Base-by-base conservation (phyloP, 2,797 vertebrate genomes). In the Poeciliopsis paucimaculata region DNA sequence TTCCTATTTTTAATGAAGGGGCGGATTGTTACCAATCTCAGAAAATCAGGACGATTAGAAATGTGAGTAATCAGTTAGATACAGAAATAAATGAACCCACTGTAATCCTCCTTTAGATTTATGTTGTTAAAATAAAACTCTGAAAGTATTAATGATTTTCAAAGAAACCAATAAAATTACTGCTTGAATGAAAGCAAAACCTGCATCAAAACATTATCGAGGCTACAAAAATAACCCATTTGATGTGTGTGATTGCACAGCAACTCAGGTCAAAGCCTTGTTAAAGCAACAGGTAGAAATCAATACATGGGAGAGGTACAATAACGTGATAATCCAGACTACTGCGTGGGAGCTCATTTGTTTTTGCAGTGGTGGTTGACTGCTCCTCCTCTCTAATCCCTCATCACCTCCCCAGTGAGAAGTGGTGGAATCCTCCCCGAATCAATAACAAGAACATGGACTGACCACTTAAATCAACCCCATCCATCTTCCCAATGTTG, bases 361-460 rank as follows among this genome's bases (percentile, higher is more conserved):
- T 95, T 95, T 95, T 94, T 90, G 89, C 92, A 93, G 90, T 11
- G 78, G 82, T 86, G 87, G 91, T 91, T 75, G 86, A 80, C 91
- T 64, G 86, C 88, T 76, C 86, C 93, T 91, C 94, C 90, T 88
- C 90, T 86, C 71, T 92, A 94, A 94, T 94, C 91, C 90, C 91
- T 95, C 92, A 90, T 91, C 90, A 90, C 90, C 91, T 94, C 91
- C 88, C 92, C 79, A 83, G 88, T 83, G 92, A 89, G 90, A 88
- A 90, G 87, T 83, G 86, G 83, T 86, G 88, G 86, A 88, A 93
- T 93, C 90, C 89, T 87, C 87, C 68, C 68, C 73, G 60, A 88
- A 95, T 96, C 95, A 93, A 95, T 96, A 95, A 90, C 91, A 91
- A 82, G 93, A 94, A 93, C 93, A 92, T 93, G 91, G 94, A 93